Base-by-base conservation (phyloP, 2,888 invertebrate genomes). In the Idaea dimidiata region DNA sequence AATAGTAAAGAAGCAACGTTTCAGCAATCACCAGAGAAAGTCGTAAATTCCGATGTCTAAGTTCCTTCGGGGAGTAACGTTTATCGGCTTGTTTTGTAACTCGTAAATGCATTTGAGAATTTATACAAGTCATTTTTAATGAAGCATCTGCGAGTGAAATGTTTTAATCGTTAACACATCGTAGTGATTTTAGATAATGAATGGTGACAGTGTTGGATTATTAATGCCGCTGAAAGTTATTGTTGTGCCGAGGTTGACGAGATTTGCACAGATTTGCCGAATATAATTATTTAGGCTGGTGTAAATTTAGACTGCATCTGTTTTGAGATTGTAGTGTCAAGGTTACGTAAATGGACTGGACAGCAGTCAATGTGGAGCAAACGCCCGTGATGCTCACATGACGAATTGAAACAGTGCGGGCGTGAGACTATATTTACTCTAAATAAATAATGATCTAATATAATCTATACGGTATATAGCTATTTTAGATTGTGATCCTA, bases 381-480 rank as follows among this genome's bases (percentile, higher is more conserved):
- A 79, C 74, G 77, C 80, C 76, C 81, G 82, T 75, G 79, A 81
- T 79, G 78, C 78, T 81, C 78, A 78, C 77, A 80, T 78, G 77
- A 81, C 82, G 77, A 73, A 81, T 78, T 73, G 72, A 70, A 79
- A 56, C 66, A 14, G 75, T 70, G 66, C 63, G 70, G 66, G 68
- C 73, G 71, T 75, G 76, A 77, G 78, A 82, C 77, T 24, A 81
- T 79, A 43, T 14, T 14, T 43, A 84, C 88, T 86, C 86, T 88
- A 90, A 91, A 91, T 91, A 91, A 88, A 87, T 87, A 90, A 87
- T 92, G 91, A 91, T 83, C 91, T 91, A 91, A 91, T 91, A 89
- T 86, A 89, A 86, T 79, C 72, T 77, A 77, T 78, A 75, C 72
- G 74, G 70, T 76, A 79, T 80, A 78, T 80, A 64, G 84, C 87